Evolutionary conservation across 2,888 invertebrate species (phyloP).

Genomic region (Euplexia lucipara): DNA sequence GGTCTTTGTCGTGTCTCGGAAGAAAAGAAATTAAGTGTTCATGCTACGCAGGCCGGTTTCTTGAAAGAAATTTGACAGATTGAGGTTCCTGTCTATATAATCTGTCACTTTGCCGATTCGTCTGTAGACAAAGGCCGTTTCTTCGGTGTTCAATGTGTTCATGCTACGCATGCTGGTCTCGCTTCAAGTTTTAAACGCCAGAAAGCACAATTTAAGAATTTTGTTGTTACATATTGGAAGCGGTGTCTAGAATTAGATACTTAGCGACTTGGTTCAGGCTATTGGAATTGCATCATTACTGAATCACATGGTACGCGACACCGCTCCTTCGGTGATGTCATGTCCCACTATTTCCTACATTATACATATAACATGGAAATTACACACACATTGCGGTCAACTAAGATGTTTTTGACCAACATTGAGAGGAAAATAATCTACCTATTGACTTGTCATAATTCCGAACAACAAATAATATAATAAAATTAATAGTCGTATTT

Average conservation of each 20-base stretch:
- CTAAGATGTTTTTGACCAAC: conserved; percentile 23
- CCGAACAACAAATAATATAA: conserved; percentile 11
- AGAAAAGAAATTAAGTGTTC: too few species aligned
- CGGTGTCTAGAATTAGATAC: conserved; percentile 23
- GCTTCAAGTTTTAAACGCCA: neutral
- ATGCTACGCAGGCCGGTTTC: too few species aligned
- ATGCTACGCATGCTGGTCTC: too few species aligned
- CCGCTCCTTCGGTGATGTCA: conserved; percentile 63
- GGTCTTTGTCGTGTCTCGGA: too few species aligned
- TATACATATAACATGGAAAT: conserved; percentile 36
- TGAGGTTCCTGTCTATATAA: too few species aligned
- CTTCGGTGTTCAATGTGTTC: too few species aligned
- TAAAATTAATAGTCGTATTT: conserved; percentile 9
- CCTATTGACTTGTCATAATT: conserved; percentile 25
- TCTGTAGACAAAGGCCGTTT: too few species aligned
- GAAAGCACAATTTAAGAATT: neutral
- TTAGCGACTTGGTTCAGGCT: conserved; percentile 29
- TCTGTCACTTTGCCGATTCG: too few species aligned
- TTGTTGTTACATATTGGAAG: conserved; percentile 2
- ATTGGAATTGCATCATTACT: conserved; percentile 66
- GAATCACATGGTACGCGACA: conserved; percentile 57
- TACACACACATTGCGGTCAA: conserved; percentile 38
- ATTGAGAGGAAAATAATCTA: conserved; percentile 40
- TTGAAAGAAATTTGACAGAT: too few species aligned
- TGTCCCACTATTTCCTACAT: conserved; percentile 50